Conservation (phyloP, 1,140 invertebrate species). For the Drosophila nikananu region DNA sequence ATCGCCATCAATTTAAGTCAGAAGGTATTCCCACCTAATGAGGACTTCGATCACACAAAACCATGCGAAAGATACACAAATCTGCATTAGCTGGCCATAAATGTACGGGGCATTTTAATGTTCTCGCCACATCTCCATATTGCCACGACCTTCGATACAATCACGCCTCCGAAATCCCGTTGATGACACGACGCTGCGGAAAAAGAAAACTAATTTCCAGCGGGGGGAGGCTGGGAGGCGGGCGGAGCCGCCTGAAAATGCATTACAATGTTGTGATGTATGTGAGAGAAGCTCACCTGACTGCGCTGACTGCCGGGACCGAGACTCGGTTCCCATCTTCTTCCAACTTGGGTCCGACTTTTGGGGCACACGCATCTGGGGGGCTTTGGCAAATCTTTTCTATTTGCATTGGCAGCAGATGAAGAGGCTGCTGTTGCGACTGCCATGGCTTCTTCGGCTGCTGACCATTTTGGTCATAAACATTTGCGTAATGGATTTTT, state of each 20-base stretch:
- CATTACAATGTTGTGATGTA: constrained; percentile 78
- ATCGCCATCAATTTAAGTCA: too few relatives aligned
- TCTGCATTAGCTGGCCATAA: constrained; percentile 40
- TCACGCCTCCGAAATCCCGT: constrained; percentile 50
- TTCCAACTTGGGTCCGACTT: constrained; percentile 18
- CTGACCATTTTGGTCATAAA: constrained; percentile 84
- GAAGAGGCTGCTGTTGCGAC: constrained; percentile 42
- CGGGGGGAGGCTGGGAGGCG: neutral
- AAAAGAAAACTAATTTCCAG: constrained; percentile 53
- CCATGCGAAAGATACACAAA: constrained; percentile 26
- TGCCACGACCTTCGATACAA: constrained; percentile 54
- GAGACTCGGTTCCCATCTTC: constrained; percentile 46
- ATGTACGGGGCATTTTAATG: constrained; percentile 34
- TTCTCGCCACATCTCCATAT: constrained; percentile 43
- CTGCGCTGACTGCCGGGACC: constrained; percentile 1
- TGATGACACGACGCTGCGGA: constrained; percentile 42
- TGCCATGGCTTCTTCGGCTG: constrained; percentile 32
- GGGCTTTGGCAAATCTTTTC: constrained; percentile 74
- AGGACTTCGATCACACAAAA: constrained; percentile 2
- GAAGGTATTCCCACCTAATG: neutral
- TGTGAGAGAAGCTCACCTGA: constrained; percentile 43
- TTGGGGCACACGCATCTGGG: constrained; percentile 70
- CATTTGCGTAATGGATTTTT: constrained; percentile 84
- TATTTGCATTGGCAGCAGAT: constrained; percentile 74
- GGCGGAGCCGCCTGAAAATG: constrained; percentile 47